Evolutionary conservation across 2,797 vertebrate genomes (phyloP).

Genomic region (Poeciliopsis turneri): DNA sequence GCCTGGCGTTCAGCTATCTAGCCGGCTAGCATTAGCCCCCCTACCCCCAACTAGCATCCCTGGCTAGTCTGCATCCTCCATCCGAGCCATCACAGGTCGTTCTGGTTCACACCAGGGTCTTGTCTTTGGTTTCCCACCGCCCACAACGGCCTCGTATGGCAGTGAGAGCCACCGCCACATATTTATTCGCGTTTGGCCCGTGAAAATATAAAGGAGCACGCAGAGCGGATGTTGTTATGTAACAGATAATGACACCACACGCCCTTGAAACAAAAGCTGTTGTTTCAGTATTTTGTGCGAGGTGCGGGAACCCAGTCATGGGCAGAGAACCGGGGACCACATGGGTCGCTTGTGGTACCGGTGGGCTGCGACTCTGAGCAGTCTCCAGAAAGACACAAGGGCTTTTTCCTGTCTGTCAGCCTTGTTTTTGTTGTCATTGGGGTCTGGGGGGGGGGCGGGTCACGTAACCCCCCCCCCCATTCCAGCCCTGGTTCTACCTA

Average conservation of each 20-base stretch:
- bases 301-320: slow-evolving; percentile 17
- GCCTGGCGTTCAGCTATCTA: slow-evolving; percentile 20
- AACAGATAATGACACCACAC: slow-evolving; percentile 77
- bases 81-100: slow-evolving; percentile 56
- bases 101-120: slow-evolving; percentile 15
- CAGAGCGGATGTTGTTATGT: slow-evolving; percentile 79
- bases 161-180: not conserved
- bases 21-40: slow-evolving; percentile 57
- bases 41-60: slow-evolving; percentile 59
- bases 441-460: slow-evolving; percentile 40
- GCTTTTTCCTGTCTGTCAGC: slow-evolving; percentile 56
- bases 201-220: slow-evolving; percentile 32
- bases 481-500: slow-evolving; percentile 5
- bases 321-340: slow-evolving; percentile 28
- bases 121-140: not conserved
- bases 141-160: not conserved
- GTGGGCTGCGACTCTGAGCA: slow-evolving; percentile 33
- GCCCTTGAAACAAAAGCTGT: slow-evolving; percentile 82
- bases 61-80: slow-evolving; percentile 61
- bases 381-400: slow-evolving; percentile 39
- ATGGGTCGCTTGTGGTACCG: slow-evolving; percentile 16
- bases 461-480: slow-evolving; percentile 17
- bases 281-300: slow-evolving; percentile 61
- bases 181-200: slow-evolving; percentile 17
- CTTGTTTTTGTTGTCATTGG: slow-evolving; percentile 81